Conservation (phyloP, 53 echinoderm and acorn worm genomes). For the Mesocentrotus franciscanus region DNA sequence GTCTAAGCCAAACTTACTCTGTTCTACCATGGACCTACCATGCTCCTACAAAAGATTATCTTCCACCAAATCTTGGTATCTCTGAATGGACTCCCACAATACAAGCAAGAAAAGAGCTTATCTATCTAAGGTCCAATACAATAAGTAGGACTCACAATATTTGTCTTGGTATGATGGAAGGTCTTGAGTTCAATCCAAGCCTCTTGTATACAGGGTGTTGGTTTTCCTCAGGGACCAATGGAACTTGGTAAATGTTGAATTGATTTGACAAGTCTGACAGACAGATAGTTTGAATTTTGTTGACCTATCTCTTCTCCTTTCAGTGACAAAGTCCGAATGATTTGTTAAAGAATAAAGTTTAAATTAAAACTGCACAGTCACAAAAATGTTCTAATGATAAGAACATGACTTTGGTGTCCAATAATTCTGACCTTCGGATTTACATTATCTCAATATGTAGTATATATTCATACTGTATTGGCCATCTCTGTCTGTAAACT, state of each 20-base stretch:
- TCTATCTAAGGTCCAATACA: conserved; percentile 49
- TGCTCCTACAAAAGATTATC: conserved; percentile 29
- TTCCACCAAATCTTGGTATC: conserved; percentile 30
- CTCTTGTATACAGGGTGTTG: not conserved
- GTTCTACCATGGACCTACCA: not conserved
- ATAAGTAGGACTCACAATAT: conserved; percentile 52
- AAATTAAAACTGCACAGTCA: not conserved
- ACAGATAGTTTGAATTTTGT: not conserved
- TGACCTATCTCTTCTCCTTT: not conserved
- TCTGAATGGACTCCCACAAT: conserved; percentile 3
- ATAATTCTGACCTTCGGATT: not conserved
- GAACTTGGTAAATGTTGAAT: conserved; percentile 50
- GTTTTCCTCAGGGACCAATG: conserved; percentile 15
- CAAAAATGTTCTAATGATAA: not conserved
- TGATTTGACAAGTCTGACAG: conserved; percentile 38
- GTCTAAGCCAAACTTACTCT: conserved; percentile 43
- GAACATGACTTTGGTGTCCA: not conserved
- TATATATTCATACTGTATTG: no score
- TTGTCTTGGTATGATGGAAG: conserved; percentile 2
- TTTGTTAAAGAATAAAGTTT: not conserved
- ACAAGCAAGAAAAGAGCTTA: conserved; percentile 49
- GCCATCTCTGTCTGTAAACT: no score
- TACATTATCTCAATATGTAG: not conserved
- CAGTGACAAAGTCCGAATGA: not conserved
- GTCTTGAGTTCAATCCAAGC: not conserved